Conservation (phyloP, 2,797 vertebrate genomes). For the Syngnathus rostellatus region DNA sequence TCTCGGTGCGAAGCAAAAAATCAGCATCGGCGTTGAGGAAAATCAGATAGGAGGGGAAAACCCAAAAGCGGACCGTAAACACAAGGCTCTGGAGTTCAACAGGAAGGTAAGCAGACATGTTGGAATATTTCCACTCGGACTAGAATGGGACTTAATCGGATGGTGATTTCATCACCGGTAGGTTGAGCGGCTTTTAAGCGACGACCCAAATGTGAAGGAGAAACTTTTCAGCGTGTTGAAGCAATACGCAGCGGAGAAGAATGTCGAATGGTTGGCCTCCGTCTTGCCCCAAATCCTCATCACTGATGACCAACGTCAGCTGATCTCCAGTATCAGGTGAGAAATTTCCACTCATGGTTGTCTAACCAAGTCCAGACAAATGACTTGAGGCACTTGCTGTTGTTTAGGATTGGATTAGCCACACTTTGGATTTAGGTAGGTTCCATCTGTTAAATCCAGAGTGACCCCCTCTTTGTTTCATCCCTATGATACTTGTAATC, state of each 20-base stretch:
- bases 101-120: conserved; percentile 65
- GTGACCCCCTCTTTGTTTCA: conserved; percentile 10
- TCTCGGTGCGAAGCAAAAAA: conserved; percentile 62
- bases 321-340: conserved; percentile 91
- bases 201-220: conserved; percentile 80
- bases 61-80: conserved; percentile 70
- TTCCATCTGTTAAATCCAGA: conserved; percentile 54
- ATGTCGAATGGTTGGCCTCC: conserved; percentile 82
- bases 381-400: conserved; percentile 23
- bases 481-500: background rate
- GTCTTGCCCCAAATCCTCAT: conserved; percentile 78
- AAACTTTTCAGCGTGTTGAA: conserved; percentile 82
- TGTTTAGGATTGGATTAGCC: conserved; percentile 36
- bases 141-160: background rate
- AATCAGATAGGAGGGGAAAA: conserved; percentile 47
- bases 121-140: background rate
- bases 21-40: conserved; percentile 51
- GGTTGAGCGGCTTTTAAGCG: conserved; percentile 84
- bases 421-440: conserved; percentile 30
- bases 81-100: conserved; percentile 89
- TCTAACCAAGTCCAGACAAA: too few species aligned
- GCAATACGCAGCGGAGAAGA: conserved; percentile 85
- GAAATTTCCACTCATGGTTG: conserved; percentile 6
- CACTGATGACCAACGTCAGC: conserved; percentile 75
- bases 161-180: conserved; percentile 37